Evolutionary conservation across 2,797 vertebrate genomes (phyloP).

Genomic region (Rhabdophis nuchalis): DNA sequence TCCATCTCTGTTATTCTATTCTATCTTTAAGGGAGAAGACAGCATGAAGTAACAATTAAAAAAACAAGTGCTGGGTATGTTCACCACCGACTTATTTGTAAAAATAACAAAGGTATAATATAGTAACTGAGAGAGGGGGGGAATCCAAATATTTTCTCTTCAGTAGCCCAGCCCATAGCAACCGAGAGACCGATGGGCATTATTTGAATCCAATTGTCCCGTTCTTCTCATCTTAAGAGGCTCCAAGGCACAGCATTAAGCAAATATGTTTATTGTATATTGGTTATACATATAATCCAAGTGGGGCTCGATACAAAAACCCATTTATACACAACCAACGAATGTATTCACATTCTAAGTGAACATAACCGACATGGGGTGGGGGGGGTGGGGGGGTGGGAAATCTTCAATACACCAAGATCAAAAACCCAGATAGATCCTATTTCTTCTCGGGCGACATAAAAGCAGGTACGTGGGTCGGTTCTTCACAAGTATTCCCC

Average conservation of each 20-base stretch:
- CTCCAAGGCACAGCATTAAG: conserved; percentile 40
- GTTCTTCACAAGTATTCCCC: conserved; percentile 27
- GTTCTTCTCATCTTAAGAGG: neutral
- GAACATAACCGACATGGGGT: conserved; percentile 54
- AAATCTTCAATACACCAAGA: conserved; percentile 56
- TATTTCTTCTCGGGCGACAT: conserved; percentile 51
- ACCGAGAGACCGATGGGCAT: no score
- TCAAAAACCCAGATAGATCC: conserved; percentile 50
- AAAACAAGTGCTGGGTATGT: no score
- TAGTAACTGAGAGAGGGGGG: neutral
- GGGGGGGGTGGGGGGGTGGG: neutral
- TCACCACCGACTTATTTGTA: no score
- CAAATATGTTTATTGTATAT: conserved; percentile 70
- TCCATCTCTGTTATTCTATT: no score
- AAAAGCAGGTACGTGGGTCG: conserved; percentile 10
- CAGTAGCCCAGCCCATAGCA: no score
- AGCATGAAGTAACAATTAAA: neutral
- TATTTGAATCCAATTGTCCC: neutral
- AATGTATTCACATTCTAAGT: conserved; percentile 63
- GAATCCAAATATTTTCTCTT: neutral
- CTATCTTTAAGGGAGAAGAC: neutral
- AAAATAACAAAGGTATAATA: no score
- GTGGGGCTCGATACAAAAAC: conserved; percentile 67
- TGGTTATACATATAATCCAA: conserved; percentile 64
- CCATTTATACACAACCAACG: conserved; percentile 64